Evolutionary conservation across 1,140 invertebrate species (phyloP), one percentile per base, ranked within the genome.

Genomic region (Hermetia illucens): DNA sequence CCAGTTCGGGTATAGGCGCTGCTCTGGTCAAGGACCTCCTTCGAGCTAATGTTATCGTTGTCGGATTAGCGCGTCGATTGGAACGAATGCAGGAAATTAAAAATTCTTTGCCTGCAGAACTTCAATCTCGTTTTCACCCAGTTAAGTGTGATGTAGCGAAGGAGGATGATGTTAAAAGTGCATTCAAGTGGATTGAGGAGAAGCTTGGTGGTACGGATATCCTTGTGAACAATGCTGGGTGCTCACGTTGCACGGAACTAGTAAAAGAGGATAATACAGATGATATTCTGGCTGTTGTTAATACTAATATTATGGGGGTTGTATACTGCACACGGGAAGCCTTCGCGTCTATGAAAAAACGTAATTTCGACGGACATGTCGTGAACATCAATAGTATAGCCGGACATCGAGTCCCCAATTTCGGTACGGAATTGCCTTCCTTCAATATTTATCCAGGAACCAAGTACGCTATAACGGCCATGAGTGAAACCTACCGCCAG

Each of bases 171-270:
- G 71, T 88, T 20, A 36, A 69, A 4, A 51, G 60, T 15, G 69
- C 79, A 21, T 86, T 87, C 47, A 48, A 68, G 31, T 74, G 71
- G 68, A 63, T 73, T 3, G 61, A 72, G 19, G 52, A 64, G 0
- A 65, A 68, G 1, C 58, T 77, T 16, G 78, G 77, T 3, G 72
- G 74, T 2, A 62, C 80, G 1, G 72, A 84, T 48, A 61, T 86
- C 3, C 61, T 83, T 24, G 62, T 88, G 24, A 87, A 83, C 53
- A 83, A 81, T 57, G 82, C 83, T 12, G 82, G 76, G 2, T 48
- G 77, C 2, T 53, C 65, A 1, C 45, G 48, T 59, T 50, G 69
- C 64, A 66, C 52, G 45, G 45, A 52, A 57, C 21, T 71, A 68
- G 48, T 50, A 43, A 65, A 48, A 62, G 65, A 61, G 41, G 53